These are phyloP conservation scores for Andrena cerasifolii DNA, from an alignment of 1,140 invertebrate genomes.

Conservation along the genomic window DNA sequence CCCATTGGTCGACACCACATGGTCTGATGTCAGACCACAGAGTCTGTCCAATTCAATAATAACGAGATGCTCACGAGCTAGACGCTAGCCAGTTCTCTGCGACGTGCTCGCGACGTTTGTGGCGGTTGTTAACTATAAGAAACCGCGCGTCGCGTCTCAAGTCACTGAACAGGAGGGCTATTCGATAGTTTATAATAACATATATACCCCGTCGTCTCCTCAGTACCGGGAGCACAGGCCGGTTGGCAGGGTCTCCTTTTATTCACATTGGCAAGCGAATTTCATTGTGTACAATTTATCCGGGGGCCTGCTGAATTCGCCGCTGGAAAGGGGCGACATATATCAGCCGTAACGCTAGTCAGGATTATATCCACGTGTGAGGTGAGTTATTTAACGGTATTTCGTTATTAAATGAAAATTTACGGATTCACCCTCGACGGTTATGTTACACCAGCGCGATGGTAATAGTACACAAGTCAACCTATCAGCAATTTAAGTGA, in stretches of 20 bases:
- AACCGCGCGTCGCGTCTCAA: slow-evolving; percentile 24
- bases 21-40: slow-evolving; percentile 82
- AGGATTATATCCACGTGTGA: slow-evolving; percentile 48
- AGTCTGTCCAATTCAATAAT: slow-evolving; percentile 81
- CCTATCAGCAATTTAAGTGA: too few species aligned
- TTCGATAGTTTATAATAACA: slow-evolving; percentile 8
- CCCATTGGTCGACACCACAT: slow-evolving; percentile 79
- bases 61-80: slow-evolving; percentile 74
- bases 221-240: not conserved
- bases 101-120: slow-evolving; percentile 57
- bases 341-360: not conserved
- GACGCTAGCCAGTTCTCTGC: slow-evolving; percentile 77
- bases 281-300: slow-evolving; percentile 1
- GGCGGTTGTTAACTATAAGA: slow-evolving; percentile 1
- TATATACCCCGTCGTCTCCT: not conserved
- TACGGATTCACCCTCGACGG: not conserved
- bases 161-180: slow-evolving; percentile 17
- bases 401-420: not conserved
- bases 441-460: not conserved
- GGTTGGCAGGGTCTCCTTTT: not conserved
- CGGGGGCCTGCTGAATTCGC: not conserved
- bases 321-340: too few species aligned
- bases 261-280: slow-evolving; percentile 9
- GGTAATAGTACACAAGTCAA: too few species aligned
- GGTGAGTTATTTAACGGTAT: slow-evolving; percentile 4